Conservation (phyloP, 2,888 invertebrate species). For the Bombyx huttoni region DNA sequence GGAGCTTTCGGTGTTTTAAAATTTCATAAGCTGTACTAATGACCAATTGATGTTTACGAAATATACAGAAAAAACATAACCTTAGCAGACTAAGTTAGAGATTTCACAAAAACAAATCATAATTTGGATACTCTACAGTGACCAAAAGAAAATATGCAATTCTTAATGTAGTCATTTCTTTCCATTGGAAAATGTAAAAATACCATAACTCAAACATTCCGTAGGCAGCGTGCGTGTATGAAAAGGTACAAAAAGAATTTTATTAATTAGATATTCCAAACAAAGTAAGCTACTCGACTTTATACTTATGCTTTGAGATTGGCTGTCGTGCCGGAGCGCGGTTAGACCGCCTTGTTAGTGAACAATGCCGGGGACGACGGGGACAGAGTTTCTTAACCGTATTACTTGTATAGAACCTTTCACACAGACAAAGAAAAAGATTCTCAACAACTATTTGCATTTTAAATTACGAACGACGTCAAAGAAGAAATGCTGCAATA, state of each 20-base stretch:
- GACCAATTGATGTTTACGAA: too few species aligned
- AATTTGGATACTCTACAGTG: not conserved
- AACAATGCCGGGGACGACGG: constrained; percentile 50
- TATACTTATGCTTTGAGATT: constrained; percentile 25
- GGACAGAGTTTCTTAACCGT: constrained; percentile 21
- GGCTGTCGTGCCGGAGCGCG: constrained; percentile 50
- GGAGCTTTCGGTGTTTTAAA: too few species aligned
- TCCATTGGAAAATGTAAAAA: not conserved
- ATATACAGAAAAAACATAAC: too few species aligned
- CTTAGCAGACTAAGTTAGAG: too few species aligned
- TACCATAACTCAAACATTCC: not conserved
- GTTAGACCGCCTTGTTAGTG: constrained; percentile 58
- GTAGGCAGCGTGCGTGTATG: not conserved
- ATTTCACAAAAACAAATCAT: not conserved
- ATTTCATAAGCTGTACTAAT: too few species aligned
- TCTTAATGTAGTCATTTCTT: not conserved
- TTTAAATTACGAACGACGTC: constrained; percentile 8
- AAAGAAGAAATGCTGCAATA: constrained; percentile 1
- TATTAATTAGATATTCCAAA: constrained; percentile 1
- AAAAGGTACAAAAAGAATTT: not conserved
- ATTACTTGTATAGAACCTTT: constrained; percentile 20
- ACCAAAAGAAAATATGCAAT: not conserved
- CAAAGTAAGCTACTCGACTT: constrained; percentile 6
- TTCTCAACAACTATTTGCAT: constrained; percentile 19
- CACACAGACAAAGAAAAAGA: constrained; percentile 8